Evolutionary conservation across 2,113 vertebrate species (phyloP).

Genomic region (Zosterops pallidus): DNA sequence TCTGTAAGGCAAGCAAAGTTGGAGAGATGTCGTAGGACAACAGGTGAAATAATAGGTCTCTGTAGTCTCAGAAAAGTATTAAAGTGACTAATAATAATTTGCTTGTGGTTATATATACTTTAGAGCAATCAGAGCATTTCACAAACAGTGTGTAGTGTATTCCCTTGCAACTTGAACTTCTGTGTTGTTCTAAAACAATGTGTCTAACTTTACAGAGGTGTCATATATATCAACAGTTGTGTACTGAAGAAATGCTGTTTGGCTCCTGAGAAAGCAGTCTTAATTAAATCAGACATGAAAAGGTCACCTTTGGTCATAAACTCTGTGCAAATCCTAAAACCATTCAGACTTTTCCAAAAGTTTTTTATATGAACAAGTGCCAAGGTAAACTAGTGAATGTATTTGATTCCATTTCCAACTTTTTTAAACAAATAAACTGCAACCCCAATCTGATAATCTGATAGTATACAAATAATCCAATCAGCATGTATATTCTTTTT

Average conservation of each 20-base stretch:
- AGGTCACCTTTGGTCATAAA: constrained; percentile 44
- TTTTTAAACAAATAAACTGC: background rate
- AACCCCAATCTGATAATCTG: background rate
- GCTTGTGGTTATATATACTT: constrained; percentile 16
- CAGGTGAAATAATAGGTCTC: background rate
- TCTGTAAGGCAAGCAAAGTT: background rate
- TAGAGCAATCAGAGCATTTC: constrained; percentile 40
- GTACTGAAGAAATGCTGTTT: constrained; percentile 23
- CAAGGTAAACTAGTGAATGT: background rate
- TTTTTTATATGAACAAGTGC: background rate
- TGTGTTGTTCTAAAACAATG: constrained; percentile 9
- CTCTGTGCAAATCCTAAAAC: constrained; percentile 21
- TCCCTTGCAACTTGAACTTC: constrained; percentile 48
- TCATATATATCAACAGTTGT: constrained; percentile 33
- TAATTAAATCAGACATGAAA: constrained; percentile 6
- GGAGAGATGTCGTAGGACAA: background rate
- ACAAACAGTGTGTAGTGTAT: background rate
- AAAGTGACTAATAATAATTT: background rate
- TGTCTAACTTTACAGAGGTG: constrained; percentile 34
- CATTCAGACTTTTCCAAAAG: background rate
- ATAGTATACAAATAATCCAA: background rate
- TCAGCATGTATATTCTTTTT: background rate
- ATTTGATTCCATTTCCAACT: constrained; percentile 2
- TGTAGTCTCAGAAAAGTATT: background rate
- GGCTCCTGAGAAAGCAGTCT: constrained; percentile 30